phyloP scores from a whole-genome alignment of 1,140 invertebrate species.

The Lamellibrachia luymesi region DNA sequence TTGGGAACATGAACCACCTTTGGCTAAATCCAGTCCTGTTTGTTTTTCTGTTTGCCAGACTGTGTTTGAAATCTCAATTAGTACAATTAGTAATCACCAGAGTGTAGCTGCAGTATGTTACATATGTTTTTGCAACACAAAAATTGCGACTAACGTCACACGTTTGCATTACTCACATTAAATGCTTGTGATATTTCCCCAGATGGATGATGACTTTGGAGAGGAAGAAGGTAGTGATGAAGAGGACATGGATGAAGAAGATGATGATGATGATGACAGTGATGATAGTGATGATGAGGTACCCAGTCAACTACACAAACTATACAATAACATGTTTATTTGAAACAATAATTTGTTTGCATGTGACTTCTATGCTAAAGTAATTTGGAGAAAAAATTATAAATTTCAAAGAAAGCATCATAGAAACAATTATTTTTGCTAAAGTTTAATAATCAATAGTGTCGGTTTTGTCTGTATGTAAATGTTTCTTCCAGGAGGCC shows the following conservation, averaged over 20 bases:
- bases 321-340: slow-evolving; percentile 29
- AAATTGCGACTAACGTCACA: background rate
- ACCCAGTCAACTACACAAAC: slow-evolving; percentile 8
- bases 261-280: slow-evolving; percentile 27
- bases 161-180: background rate
- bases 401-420: background rate
- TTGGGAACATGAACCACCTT: too few relatives aligned
- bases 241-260: slow-evolving; percentile 28
- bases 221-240: slow-evolving; percentile 31
- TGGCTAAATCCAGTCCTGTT: too few relatives aligned
- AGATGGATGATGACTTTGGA: slow-evolving; percentile 29
- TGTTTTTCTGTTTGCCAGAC: too few relatives aligned
- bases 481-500: slow-evolving; percentile 48
- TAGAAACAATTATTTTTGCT: slow-evolving; percentile 7
- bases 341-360: slow-evolving; percentile 1
- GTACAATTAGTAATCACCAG: too few relatives aligned
- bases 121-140: background rate
- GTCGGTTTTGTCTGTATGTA: slow-evolving; percentile 9
- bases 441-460: too few relatives aligned
- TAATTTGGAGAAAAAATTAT: background rate
- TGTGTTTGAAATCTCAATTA: too few relatives aligned
- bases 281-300: slow-evolving; percentile 31
- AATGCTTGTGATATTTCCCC: background rate
- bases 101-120: too few relatives aligned
- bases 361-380: background rate